A percentile compares a stretch with the other conserved stretches of the same genome.
Evolutionary conservation across 2,113 vertebrate species (phyloP).

Genomic region (Camelus bactrianus): DNA sequence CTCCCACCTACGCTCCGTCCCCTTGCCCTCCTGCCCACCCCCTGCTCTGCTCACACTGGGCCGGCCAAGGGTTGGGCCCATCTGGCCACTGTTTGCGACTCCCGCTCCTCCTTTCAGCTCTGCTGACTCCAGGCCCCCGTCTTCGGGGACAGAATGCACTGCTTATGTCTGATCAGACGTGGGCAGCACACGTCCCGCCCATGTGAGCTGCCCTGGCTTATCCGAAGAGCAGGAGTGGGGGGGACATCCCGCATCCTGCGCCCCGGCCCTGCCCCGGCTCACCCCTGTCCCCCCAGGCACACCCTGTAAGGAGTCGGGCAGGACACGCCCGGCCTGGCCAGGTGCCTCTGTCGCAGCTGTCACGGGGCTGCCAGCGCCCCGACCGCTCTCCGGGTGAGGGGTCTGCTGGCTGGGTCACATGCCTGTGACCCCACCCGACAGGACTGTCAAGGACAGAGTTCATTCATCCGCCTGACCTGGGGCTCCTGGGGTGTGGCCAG

Average conservation of each 20-base stretch:
- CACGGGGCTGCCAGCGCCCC: fast-evolving
- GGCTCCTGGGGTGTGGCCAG: not conserved
- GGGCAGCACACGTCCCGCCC: constrained; percentile 63
- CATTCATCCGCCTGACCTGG: no score
- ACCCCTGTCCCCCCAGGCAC: not conserved
- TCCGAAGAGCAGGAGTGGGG: not conserved
- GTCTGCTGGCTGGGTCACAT: not conserved
- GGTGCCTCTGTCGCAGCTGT: no score
- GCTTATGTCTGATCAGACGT: constrained; percentile 19
- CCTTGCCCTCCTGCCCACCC: not conserved
- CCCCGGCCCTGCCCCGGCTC: not conserved
- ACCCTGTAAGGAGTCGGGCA: fast-evolving
- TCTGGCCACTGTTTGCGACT: constrained; percentile 77
- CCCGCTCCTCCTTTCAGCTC: constrained; percentile 48
- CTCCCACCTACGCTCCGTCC: not conserved
- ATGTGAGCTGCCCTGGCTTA: not conserved
- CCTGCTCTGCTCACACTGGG: constrained; percentile 4
- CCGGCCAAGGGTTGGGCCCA: not conserved
- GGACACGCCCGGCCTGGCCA: not conserved
- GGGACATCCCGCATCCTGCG: fast-evolving
- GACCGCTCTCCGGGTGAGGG: not conserved
- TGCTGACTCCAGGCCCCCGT: constrained; percentile 55
- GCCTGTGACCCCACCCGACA: not conserved
- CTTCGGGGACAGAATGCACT: not conserved
- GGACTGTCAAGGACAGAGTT: not conserved